A percentile compares a stretch with the other conserved stretches of the same genome.
These are phyloP conservation scores for Hydrochoerus hydrochaeris DNA, from an alignment of 2,113 vertebrate species.

Conservation along the genomic window DNA sequence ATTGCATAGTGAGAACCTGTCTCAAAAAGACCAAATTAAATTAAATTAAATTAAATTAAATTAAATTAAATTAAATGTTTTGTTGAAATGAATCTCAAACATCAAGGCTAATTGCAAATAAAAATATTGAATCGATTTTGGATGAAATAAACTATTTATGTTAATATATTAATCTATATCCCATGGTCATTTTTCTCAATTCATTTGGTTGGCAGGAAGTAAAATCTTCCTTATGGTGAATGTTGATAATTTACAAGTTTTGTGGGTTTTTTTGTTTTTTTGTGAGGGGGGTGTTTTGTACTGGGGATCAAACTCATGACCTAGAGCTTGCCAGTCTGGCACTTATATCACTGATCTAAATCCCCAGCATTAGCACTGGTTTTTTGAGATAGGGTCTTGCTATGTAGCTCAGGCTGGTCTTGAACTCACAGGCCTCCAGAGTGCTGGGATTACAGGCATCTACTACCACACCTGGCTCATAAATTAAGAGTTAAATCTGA, in stretches of 20 bases:
- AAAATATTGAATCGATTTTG: background rate
- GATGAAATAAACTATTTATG: background rate
- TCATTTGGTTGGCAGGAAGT: background rate
- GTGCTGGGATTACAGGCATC: background rate
- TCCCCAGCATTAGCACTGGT: background rate
- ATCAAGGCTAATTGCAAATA: background rate
- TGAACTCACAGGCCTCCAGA: background rate
- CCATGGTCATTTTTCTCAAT: background rate
- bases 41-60: too few relatives aligned
- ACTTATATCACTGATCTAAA: too few relatives aligned
- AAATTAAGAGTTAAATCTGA: background rate
- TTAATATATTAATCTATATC: slow-evolving; percentile 34
- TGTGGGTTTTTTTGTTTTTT: too few relatives aligned
- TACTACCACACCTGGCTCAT: background rate
- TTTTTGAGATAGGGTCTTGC: background rate
- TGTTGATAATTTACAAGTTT: background rate
- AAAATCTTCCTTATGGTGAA: background rate
- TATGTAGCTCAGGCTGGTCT: background rate
- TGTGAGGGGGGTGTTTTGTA: too few relatives aligned
- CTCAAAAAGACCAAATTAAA: too few relatives aligned
- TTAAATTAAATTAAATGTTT: background rate
- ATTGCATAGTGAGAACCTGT: too few relatives aligned
- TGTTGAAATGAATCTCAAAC: background rate
- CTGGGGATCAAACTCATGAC: too few relatives aligned
- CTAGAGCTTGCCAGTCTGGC: too few relatives aligned